Conservation (phyloP, 2,797 vertebrate genomes). For the Takifugu rubripes region DNA sequence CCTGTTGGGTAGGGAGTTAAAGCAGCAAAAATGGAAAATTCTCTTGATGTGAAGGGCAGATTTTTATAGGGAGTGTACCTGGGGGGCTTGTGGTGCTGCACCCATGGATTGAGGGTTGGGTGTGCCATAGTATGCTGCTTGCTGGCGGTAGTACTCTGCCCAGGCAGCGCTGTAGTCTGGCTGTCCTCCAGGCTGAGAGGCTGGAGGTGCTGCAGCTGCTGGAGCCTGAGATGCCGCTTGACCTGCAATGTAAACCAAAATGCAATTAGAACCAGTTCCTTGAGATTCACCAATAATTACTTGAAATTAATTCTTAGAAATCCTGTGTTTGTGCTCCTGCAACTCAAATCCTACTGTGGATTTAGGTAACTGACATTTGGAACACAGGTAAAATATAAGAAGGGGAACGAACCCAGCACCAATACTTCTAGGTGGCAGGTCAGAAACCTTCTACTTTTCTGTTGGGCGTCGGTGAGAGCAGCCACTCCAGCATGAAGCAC, state of each 20-base stretch:
- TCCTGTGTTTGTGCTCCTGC: not conserved
- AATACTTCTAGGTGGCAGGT: conserved; percentile 59
- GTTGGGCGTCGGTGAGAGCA: conserved; percentile 66
- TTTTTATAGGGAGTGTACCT: conserved; percentile 71
- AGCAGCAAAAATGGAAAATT: conserved; percentile 30
- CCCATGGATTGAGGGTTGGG: conserved; percentile 95
- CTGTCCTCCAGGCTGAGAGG: conserved; percentile 88
- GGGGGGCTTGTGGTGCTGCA: conserved; percentile 88
- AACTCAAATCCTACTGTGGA: not conserved
- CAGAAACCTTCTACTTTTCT: conserved; percentile 79
- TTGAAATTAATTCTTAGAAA: too few relatives aligned
- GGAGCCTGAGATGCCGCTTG: conserved; percentile 92
- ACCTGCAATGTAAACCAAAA: conserved; percentile 67
- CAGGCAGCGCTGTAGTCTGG: conserved; percentile 96
- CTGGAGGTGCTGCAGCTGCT: conserved; percentile 58
- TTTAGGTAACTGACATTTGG: not conserved
- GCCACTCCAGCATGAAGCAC: conserved; percentile 63
- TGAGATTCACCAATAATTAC: not conserved
- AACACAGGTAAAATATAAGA: conserved; percentile 37
- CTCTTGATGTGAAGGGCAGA: conserved; percentile 67
- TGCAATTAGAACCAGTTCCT: not conserved
- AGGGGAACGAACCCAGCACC: conserved; percentile 81
- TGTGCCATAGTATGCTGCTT: conserved; percentile 95
- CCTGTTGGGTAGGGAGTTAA: conserved; percentile 59
- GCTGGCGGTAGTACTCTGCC: conserved; percentile 97